Evolutionary conservation across 2,797 vertebrate genomes (phyloP).

Genomic region (Etheostoma perlongum): DNA sequence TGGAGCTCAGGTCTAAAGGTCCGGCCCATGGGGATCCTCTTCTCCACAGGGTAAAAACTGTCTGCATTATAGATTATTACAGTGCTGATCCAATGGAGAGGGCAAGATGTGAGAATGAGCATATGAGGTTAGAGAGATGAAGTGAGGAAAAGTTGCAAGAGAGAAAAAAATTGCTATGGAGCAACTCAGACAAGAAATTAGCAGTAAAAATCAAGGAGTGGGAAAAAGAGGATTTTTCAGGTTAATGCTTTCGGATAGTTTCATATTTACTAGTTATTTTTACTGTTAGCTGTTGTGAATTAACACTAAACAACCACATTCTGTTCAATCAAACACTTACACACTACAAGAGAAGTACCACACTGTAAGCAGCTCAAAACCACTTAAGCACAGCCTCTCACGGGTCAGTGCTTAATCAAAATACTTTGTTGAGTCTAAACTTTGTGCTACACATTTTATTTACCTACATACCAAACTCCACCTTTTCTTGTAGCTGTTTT

Average conservation of each 20-base stretch:
- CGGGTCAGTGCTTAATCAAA: background rate
- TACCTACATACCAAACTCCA: background rate
- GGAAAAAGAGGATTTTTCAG: background rate
- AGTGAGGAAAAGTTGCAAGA: background rate
- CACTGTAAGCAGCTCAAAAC: slow-evolving; percentile 31
- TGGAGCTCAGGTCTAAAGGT: slow-evolving; percentile 50
- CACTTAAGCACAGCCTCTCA: background rate
- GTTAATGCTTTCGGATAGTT: background rate
- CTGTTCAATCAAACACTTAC: slow-evolving; percentile 10
- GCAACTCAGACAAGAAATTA: background rate
- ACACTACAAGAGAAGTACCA: background rate
- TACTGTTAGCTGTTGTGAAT: background rate
- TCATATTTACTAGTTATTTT: background rate
- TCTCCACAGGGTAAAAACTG: slow-evolving; percentile 31
- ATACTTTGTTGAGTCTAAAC: slow-evolving; percentile 20
- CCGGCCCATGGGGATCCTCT: slow-evolving; percentile 23
- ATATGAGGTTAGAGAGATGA: slow-evolving; percentile 10
- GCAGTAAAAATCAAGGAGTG: background rate
- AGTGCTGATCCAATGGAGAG: slow-evolving; percentile 7
- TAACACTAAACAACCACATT: background rate
- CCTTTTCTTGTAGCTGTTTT: background rate
- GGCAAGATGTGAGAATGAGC: background rate
- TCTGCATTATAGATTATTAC: slow-evolving; percentile 11
- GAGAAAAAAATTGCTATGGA: background rate
- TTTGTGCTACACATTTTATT: slow-evolving; percentile 4